These are phyloP conservation scores for Antrozous pallidus DNA, from an alignment of 2,797 vertebrate genomes.

Conservation along the genomic window DNA sequence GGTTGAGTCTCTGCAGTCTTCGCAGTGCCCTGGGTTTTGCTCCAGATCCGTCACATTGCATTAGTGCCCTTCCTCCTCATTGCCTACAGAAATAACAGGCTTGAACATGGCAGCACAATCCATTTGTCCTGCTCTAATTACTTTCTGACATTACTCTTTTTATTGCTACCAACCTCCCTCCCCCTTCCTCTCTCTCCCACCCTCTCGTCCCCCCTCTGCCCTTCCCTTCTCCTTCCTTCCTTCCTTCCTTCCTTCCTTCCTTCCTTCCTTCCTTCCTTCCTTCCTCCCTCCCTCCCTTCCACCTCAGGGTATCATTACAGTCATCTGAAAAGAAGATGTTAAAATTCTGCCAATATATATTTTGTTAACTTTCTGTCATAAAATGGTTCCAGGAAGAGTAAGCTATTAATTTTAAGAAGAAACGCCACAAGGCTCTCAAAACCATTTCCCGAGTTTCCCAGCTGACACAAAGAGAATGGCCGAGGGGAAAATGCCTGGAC, in stretches of 20 bases:
- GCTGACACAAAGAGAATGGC: background rate
- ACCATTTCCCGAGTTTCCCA: background rate
- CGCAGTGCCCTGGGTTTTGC: constrained; percentile 92
- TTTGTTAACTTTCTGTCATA: constrained; percentile 35
- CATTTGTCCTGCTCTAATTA: constrained; percentile 98
- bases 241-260: background rate
- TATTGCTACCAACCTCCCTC: constrained; percentile 82
- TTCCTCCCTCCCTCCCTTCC: constrained; percentile 76
- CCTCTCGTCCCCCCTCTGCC: constrained; percentile 77
- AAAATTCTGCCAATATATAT: constrained; percentile 42
- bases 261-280: too few relatives aligned
- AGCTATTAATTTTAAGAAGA: constrained; percentile 7
- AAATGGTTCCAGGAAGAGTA: constrained; percentile 28
- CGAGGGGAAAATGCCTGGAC: background rate
- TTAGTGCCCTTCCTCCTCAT: constrained; percentile 93
- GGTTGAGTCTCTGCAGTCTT: constrained; percentile 84
- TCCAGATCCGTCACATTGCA: constrained; percentile 98
- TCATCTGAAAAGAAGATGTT: constrained; percentile 71
- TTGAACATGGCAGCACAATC: constrained; percentile 91
- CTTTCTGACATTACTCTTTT: constrained; percentile 87
- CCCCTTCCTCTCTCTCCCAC: background rate
- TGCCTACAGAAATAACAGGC: constrained; percentile 95
- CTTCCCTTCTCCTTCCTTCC: constrained; percentile 68
- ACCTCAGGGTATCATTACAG: too few relatives aligned
- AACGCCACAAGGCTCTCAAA: constrained; percentile 38